Base-by-base conservation (phyloP, 92 coral and sea anemone genomes). In the Porites evermanni region DNA sequence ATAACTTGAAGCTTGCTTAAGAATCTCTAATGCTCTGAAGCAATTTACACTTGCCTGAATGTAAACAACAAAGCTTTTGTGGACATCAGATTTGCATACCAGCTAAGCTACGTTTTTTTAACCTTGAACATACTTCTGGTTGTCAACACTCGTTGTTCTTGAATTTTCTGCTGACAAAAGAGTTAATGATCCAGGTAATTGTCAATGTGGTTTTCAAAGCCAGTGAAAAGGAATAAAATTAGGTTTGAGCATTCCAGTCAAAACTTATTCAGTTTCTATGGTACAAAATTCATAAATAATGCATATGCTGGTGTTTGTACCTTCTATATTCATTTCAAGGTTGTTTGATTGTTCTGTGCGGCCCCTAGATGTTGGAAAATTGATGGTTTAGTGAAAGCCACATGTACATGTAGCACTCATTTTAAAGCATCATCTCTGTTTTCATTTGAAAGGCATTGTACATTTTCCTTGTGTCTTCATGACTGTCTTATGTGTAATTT, bases 61-160 rank as follows among this genome's bases (percentile, higher is more conserved):
- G 73, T 73, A 73, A 83, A 83, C 80, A 83, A 63, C 12, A 23
- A 20, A 8, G 29, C 11, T 73, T 73, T 58, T 63, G 53, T 74
- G 72, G 71, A 24, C 32, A 26, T 83, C 64, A 73, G 67, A 83
- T 83, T 83, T 83, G 66, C 87, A 83, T 83, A 83, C 72, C 71
- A 51, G 10, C 65, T 72, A 23, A 75, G 72, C 50, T 60, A 56
- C 12, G 64, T 72, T 53, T 14, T 73, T 72, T 61, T 56, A 59
- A n/a, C 32, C 32, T 58, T 81, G 69, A 59, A 81, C 71, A n/a
- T 5, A 56, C 47, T n/a, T 6, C 2, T 70, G 47, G 29, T 81
- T 81, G 78, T 56, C 53, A 13, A 23, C 32, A 19, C 59, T 53
- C 12, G 77, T 32, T 70, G 58, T 69, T 20, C 51, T 23, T 19